Base-by-base conservation (phyloP, 1,140 invertebrate species). In the Muscidifurax raptorellus region DNA sequence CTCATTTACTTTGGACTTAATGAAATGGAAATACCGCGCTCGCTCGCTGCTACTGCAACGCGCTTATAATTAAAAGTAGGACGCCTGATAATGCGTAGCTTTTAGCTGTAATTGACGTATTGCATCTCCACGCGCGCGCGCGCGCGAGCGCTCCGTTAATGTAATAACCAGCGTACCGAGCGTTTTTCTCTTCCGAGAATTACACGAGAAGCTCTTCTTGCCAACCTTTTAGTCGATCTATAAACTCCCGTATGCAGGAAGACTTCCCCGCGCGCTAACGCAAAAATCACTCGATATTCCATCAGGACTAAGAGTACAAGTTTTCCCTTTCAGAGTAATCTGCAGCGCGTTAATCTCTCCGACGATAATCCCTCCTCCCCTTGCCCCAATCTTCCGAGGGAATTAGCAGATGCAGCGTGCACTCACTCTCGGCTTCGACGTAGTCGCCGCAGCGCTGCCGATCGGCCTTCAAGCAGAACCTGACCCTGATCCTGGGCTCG, bases 381-480 rank as follows among this genome's bases (percentile, higher is more conserved):
- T 36, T 52, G 22, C 67, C 66, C 22, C 9, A 18, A 72, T 10
- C 9, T 71, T n/a, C n/a, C n/a, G 1, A 52, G 36, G 67, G 28
- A 74, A 10, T 69, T 67, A 27, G 25, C 82, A 74, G 27, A 82
- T 36, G 15, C 30, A 69, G 28, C 18, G 28, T 32, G 59, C 87
- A 95, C 96, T 96, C 92, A 97, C 96, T 95, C 88, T 97, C 95
- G 36, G 97, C 97, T 90, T 96, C 95, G 3, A 95, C 94, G 91
- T 96, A 97, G 44, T 97, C 96, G 44, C 97, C 96, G 90, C 97
- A 98, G 85, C 96, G 96, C 36, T 96, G 95, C 36, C 95, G 94
- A 90, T 97, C 96, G 10, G 95, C 94, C 87, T 95, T 94, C 52
- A 98, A 92, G 86, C 97, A 98, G 1, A 98, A 92, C 87, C 96